phyloP scores from a whole-genome alignment of 2,797 vertebrate species.

The Enteromius paludinosus region DNA sequence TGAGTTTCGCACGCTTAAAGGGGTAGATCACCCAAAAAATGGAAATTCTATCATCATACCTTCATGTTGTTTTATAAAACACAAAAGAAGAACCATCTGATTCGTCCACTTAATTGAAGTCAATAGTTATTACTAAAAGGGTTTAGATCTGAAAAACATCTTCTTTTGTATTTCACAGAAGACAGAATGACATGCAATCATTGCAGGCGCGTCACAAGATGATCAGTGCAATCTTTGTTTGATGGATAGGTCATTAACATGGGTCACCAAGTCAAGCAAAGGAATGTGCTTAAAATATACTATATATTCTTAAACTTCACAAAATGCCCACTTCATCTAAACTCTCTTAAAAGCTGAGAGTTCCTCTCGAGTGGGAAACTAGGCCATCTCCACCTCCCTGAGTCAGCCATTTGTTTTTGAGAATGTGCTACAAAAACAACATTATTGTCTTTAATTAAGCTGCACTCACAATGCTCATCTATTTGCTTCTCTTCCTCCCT shows the following conservation, averaged over 20 bases:
- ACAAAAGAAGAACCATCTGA: background rate
- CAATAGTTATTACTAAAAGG: background rate
- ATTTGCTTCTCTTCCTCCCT: constrained; percentile 42
- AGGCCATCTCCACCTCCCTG: constrained; percentile 55
- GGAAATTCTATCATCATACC: background rate
- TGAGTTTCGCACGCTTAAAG: background rate
- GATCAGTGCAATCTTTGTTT: background rate
- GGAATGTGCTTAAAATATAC: background rate
- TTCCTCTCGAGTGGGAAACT: constrained; percentile 35
- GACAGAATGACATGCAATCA: background rate
- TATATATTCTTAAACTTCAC: background rate
- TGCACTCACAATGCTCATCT: constrained; percentile 60
- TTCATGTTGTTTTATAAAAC: background rate
- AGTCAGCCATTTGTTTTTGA: constrained; percentile 55
- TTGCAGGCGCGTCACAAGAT: background rate
- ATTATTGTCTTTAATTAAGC: constrained; percentile 68
- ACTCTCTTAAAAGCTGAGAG: constrained; percentile 22
- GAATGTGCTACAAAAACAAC: constrained; percentile 60
- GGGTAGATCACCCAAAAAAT: background rate
- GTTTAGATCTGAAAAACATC: background rate
- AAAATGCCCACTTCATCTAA: constrained; percentile 12
- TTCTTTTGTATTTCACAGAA: background rate
- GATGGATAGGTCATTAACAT: background rate
- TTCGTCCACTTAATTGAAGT: background rate
- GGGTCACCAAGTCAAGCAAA: background rate